phyloP scores from a whole-genome alignment of 1,140 invertebrate species.

The Zaprionus africanus region DNA sequence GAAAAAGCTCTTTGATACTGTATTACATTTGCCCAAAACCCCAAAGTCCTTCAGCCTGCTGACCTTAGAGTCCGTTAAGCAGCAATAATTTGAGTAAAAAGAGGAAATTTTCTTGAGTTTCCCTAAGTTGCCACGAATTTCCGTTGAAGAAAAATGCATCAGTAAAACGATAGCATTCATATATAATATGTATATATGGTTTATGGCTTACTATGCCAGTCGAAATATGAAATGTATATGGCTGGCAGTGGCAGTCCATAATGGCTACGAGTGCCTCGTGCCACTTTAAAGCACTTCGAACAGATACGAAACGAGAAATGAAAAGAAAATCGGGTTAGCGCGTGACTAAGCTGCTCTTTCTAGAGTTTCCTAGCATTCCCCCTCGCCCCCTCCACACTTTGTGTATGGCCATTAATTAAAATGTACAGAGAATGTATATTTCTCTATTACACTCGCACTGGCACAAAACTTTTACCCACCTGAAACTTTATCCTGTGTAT shows the following conservation, averaged over 20 bases:
- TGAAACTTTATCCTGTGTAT: slow-evolving; percentile 1
- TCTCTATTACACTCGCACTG: slow-evolving; percentile 1
- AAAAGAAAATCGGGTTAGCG: slow-evolving; percentile 7
- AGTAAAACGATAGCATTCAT: neutral
- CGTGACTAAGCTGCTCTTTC: neutral
- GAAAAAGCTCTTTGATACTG: neutral
- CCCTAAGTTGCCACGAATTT: neutral
- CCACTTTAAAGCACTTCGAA: slow-evolving; percentile 29
- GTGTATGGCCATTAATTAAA: slow-evolving; percentile 32
- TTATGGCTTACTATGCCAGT: slow-evolving; percentile 10
- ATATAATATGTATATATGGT: neutral
- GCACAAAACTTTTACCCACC: slow-evolving; percentile 20
- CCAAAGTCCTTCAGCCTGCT: slow-evolving; percentile 10
- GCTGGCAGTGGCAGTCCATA: neutral
- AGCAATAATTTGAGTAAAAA: slow-evolving; percentile 57
- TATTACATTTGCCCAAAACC: neutral
- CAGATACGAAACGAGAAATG: neutral
- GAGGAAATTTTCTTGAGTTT: neutral
- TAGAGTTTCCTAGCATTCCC: neutral
- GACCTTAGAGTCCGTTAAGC: slow-evolving; percentile 51
- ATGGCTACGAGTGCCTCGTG: slow-evolving; percentile 4
- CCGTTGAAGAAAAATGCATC: neutral
- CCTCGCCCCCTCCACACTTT: neutral
- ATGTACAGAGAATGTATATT: slow-evolving; percentile 10
- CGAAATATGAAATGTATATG: slow-evolving; percentile 24